These are phyloP conservation scores for Coregonus sp. DNA, from an alignment of 2,797 vertebrate species.

Conservation along the genomic window DNA sequence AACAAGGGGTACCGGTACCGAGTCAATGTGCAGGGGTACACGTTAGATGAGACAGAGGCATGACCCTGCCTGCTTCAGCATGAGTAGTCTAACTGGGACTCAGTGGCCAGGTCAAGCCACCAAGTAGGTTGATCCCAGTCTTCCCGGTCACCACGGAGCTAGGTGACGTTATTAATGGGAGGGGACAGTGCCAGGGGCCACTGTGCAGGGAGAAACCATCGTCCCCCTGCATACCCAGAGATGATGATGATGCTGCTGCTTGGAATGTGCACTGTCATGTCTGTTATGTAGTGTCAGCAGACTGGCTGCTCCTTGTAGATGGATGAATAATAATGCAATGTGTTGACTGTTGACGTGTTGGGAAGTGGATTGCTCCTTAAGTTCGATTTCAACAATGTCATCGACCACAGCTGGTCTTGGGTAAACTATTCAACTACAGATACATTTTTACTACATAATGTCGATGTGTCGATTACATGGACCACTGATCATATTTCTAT, in stretches of 20 bases:
- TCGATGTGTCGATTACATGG: neutral
- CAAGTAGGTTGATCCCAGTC: conserved; percentile 46
- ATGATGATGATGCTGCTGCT: conserved; percentile 53
- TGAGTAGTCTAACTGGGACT: conserved; percentile 52
- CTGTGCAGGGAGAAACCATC: neutral
- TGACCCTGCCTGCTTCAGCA: conserved; percentile 44
- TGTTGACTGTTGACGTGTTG: conserved; percentile 15
- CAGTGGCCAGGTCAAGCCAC: conserved; percentile 55
- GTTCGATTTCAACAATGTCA: neutral
- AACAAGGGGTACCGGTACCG: too few species aligned
- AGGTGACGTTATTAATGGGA: conserved; percentile 55
- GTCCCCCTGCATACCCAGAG: conserved; percentile 26
- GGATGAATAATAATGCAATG: conserved; percentile 39
- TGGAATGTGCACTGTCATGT: conserved; percentile 64
- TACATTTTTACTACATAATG: neutral
- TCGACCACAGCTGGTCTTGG: neutral
- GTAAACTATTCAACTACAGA: neutral
- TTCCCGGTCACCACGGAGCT: conserved; percentile 56
- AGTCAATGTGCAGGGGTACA: too few species aligned
- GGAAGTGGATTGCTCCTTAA: neutral
- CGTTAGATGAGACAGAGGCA: conserved; percentile 34
- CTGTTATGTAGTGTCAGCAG: conserved; percentile 57
- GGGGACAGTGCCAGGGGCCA: conserved; percentile 57
- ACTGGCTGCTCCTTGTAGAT: conserved; percentile 38
- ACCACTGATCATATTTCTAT: neutral